Evolutionary conservation across 2,888 invertebrate genomes (phyloP), one percentile per base, ranked within the genome.

Genomic region (Drosophila aldrichi): DNA sequence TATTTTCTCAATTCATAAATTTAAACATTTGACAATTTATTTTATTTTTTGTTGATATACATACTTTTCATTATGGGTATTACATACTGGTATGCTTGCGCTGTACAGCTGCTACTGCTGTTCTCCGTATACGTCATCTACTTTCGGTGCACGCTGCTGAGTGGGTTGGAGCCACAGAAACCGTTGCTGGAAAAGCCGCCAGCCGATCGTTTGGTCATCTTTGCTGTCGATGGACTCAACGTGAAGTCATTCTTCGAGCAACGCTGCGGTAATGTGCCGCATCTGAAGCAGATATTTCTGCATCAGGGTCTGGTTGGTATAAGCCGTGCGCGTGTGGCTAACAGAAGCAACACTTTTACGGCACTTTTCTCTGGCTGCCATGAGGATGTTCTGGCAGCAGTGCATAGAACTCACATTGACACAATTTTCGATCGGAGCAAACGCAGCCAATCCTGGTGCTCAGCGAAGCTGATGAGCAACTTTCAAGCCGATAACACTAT

Each of bases 341-440:
- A 98, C 7, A 99, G 99, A 93, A 98, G 98, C 0, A 16, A 38
- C 94, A 98, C 20, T 98, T 38, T 38, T 38, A 6, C 99, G 0
- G 99, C 99, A 2, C 94, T 99, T 4, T 96, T 98, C 81, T 98
- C 98, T 62, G 93, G 93, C 3, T 96, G 99, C 79, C 98, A 98
- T 93, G 99, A 99, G 58, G 99, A 99, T 93, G 98, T 99, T 14
- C 97, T 98, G 81, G 98, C 98, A 25, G 95, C 99, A 44, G 95
- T 97, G 29, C 97, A 95, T 93, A 97, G 98, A 0, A 97, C 98
- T 4, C 96, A 97, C 90, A 98, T 98, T 94, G 99, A 99, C 93
- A 97, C 98, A 1, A 95, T 99, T 0, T 97, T 99, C 90, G 98
- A 99, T 93, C 95, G 96, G 91, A 97, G 97, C 75, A 90, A 93